Evolutionary conservation across 2,797 vertebrate species (phyloP), one percentile per base, ranked within the genome.

Genomic region (Lutjanus argentimaculatus): DNA sequence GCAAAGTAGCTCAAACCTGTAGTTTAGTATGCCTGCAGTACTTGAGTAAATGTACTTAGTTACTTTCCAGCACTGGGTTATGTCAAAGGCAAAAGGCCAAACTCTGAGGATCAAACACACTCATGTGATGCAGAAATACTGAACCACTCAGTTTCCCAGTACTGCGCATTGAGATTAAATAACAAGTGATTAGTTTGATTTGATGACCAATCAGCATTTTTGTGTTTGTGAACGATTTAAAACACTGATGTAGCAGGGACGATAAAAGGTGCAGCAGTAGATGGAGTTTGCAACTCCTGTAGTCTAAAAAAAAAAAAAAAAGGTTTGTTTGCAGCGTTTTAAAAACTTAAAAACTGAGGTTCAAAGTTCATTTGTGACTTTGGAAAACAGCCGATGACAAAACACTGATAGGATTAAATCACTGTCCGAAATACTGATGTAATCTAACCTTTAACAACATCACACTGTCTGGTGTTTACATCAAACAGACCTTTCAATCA

Each of bases 391-490:
- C 40, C 9, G 58, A 13, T 57, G 30, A 16, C 16, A 14, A 55
- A 73, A 64, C n/a, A 25, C 9, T n/a, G 58, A 82, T 16, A 36
- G 9, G 19, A 21, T 11, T 12, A 7, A 70, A 61, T 25, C 1
- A 14, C 17, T 62, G 1, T 69, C 11, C 57, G 15, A 79, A 55
- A 67, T 19, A 36, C 9, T 10, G 36, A 52, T 17, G 51, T 57
- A 8, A 72, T 40, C 22, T 57, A 75, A 51, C 45, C 51, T 43
- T 56, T 22, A 62, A 62, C 49, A 45, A 13, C n/a, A 22, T 43
- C n/a, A 36, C 43, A 63, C 43, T 45, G 48, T 63, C 15, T 25
- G 56, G 8, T 63, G 58, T 51, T 67, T 13, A 19, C 22, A 13
- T 48, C 19, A 14, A 30, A 46, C 14, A 53, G 19, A 36, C 40